phyloP scores from a whole-genome alignment of 2,888 invertebrate genomes.

The Sympetrum striolatum region DNA sequence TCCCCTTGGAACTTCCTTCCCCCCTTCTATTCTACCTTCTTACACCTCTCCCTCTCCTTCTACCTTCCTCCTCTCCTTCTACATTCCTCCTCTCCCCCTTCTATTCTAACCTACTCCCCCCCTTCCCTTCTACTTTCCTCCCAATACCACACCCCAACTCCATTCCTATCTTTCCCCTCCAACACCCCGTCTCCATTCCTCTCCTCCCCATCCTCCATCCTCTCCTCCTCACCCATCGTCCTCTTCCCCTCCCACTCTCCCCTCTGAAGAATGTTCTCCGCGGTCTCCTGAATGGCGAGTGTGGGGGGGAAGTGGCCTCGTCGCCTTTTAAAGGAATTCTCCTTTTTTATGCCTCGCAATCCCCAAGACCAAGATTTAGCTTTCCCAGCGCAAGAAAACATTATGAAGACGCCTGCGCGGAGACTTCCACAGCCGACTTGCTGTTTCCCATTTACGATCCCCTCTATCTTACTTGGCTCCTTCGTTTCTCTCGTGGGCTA shows the following conservation, averaged over 20 bases:
- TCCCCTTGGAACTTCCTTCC: too few relatives aligned
- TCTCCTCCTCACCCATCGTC: not conserved
- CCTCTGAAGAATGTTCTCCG: not conserved
- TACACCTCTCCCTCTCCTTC: too few relatives aligned
- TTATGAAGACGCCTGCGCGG: not conserved
- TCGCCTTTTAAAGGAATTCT: not conserved
- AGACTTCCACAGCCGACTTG: not conserved
- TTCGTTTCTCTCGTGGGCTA: not conserved
- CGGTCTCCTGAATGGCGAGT: not conserved
- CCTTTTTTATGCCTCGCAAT: not conserved
- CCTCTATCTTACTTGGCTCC: not conserved
- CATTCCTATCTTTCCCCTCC: too few relatives aligned
- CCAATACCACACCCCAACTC: not conserved
- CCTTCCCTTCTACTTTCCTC: not conserved
- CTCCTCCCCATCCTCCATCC: not conserved
- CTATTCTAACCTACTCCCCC: too few relatives aligned
- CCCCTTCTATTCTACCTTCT: too few relatives aligned
- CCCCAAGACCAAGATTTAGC: not conserved
- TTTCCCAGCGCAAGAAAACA: not conserved
- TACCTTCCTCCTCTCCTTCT: too few relatives aligned
- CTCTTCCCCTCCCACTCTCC: not conserved
- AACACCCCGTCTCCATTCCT: not conserved
- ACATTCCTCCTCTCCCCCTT: too few relatives aligned
- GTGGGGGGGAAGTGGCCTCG: not conserved
- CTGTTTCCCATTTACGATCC: not conserved